These are phyloP conservation scores for Syritta pipiens DNA, from an alignment of 2,888 invertebrate genomes.

Conservation along the genomic window DNA sequence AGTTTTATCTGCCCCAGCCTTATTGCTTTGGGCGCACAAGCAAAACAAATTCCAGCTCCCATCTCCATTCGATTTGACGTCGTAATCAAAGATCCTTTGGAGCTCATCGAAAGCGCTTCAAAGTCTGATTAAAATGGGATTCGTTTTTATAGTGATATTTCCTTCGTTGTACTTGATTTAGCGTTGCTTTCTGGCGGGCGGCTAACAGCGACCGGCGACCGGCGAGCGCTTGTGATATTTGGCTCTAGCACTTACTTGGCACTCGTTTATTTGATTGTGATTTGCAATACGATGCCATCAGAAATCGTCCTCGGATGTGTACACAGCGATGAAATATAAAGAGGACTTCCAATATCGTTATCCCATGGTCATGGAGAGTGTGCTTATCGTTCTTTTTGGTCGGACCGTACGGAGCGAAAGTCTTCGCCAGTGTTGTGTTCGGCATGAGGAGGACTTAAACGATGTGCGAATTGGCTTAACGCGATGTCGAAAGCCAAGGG, in stretches of 20 bases:
- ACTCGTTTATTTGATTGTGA: conserved; percentile 62
- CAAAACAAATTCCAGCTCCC: conserved; percentile 62
- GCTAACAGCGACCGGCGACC: neutral
- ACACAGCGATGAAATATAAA: conserved; percentile 47
- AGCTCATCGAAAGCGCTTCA: conserved; percentile 68
- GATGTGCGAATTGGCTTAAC: conserved; percentile 57
- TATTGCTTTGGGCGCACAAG: conserved; percentile 65
- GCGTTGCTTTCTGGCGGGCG: conserved; percentile 7
- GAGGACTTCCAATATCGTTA: conserved; percentile 40
- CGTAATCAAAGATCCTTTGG: conserved; percentile 66
- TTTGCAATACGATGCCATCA: conserved; percentile 58
- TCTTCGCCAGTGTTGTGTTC: neutral
- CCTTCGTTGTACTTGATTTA: conserved; percentile 60
- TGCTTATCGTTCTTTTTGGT: conserved; percentile 35
- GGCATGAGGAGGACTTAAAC: conserved; percentile 13
- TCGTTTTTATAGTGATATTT: conserved; percentile 66
- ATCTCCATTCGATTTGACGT: conserved; percentile 66
- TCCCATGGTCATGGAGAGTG: conserved; percentile 26
- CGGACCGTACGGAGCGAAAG: conserved; percentile 27
- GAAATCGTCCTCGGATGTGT: conserved; percentile 40
- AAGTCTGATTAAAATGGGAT: conserved; percentile 68
- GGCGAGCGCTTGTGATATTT: neutral
- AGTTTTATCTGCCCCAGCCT: conserved; percentile 53
- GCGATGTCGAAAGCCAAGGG: conserved; percentile 39
- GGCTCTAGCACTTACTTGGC: conserved; percentile 27